A percentile compares a stretch with the other conserved stretches of the same genome.
Evolutionary conservation across 2,888 invertebrate genomes (phyloP).

Genomic region (Portevinia maculata): DNA sequence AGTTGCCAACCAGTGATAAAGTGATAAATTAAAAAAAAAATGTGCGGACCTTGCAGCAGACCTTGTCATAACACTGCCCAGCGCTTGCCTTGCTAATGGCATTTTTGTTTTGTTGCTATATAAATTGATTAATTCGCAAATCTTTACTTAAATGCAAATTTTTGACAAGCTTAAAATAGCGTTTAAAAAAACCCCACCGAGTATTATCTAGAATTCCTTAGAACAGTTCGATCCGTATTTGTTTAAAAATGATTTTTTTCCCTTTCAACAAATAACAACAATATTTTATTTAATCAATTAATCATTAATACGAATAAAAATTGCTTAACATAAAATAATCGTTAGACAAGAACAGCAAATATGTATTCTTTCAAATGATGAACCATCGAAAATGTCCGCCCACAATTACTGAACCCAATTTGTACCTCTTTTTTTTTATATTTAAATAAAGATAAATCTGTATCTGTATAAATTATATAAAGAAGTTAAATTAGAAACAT

Average conservation of each 20-base stretch:
- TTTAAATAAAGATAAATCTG: conserved; percentile 7
- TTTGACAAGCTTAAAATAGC: neutral
- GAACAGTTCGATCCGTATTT: neutral
- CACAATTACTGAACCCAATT: conserved; percentile 28
- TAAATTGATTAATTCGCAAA: neutral
- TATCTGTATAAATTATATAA: conserved; percentile 16
- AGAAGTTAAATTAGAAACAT: conserved; percentile 54
- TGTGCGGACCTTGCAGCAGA: conserved; percentile 25
- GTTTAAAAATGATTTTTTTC: neutral
- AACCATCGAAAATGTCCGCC: conserved; percentile 43
- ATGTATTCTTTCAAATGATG: neutral
- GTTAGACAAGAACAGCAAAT: conserved; percentile 27
- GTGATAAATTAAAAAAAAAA: conserved; percentile 11
- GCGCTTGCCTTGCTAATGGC: neutral
- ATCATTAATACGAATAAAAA: conserved; percentile 35
- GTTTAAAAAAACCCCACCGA: conserved; percentile 10
- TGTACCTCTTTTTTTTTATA: conserved; percentile 35
- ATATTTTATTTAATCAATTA: conserved; percentile 34
- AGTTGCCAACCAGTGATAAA: neutral
- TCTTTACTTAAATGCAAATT: conserved; percentile 4
- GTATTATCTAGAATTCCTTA: conserved; percentile 13
- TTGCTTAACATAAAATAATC: conserved; percentile 9
- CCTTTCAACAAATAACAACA: conserved; percentile 13
- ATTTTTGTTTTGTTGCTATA: neutral
- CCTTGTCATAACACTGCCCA: conserved; percentile 7